Percentiles rank a stretch among this genome's conserved stretches.
These are phyloP conservation scores for Peromyscus californicus DNA, from an alignment of 2,113 vertebrate species.

Conservation along the genomic window DNA sequence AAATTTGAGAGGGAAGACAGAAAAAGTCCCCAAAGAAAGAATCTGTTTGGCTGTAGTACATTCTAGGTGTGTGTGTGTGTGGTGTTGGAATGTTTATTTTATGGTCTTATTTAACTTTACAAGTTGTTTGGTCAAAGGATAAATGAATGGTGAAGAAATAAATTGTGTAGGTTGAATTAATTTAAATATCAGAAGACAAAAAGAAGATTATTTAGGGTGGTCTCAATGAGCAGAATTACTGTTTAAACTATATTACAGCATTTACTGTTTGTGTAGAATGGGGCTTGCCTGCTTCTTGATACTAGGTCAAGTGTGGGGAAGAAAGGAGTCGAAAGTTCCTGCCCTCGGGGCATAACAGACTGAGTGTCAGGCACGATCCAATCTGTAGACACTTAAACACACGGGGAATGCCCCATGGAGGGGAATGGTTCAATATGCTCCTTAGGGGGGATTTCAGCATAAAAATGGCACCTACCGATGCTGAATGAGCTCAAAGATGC, in stretches of 20 bases:
- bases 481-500: neutral
- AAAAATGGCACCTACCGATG: neutral
- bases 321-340: constrained; percentile 62
- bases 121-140: constrained; percentile 45
- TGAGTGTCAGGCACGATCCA: neutral
- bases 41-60: neutral
- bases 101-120: constrained; percentile 24
- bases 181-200: constrained; percentile 56
- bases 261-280: constrained; percentile 50
- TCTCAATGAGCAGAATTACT: constrained; percentile 54
- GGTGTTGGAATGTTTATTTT: constrained; percentile 39
- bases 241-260: constrained; percentile 39
- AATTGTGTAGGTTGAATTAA: constrained; percentile 25
- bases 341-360: neutral
- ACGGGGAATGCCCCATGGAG: neutral
- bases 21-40: neutral
- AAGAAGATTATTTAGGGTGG: constrained; percentile 26
- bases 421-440: neutral
- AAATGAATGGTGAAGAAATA: constrained; percentile 43
- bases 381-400: neutral
- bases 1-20: neutral
- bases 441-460: neutral
- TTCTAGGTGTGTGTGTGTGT: neutral
- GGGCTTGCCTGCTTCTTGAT: constrained; percentile 3
- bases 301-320: neutral